Conservation (phyloP, 2,888 invertebrate species). For the Ophioninae sp. region DNA sequence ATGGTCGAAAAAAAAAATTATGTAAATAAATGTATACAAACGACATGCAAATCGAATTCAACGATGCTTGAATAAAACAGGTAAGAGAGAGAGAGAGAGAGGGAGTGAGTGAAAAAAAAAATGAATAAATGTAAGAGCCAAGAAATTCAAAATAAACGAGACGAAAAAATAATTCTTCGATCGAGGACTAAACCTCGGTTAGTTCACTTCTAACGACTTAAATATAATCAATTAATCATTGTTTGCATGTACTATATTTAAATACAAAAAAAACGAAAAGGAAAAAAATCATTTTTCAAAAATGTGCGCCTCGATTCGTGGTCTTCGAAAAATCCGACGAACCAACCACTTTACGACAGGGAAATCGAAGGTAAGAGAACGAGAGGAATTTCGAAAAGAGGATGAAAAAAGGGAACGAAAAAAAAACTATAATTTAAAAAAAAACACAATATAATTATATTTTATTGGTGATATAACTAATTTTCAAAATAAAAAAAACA, state of each 20-base stretch:
- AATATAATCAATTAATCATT: constrained; percentile 49
- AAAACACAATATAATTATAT: constrained; percentile 51
- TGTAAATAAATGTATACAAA: constrained; percentile 75
- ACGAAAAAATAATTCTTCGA: constrained; percentile 43
- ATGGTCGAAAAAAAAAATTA: constrained; percentile 67
- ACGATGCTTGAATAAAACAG: constrained; percentile 66
- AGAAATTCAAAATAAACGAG: constrained; percentile 19
- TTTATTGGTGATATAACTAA: constrained; percentile 29
- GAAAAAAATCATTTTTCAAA: neutral
- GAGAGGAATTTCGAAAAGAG: neutral
- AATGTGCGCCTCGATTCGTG: constrained; percentile 52
- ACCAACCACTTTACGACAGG: constrained; percentile 43
- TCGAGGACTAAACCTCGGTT: constrained; percentile 46
- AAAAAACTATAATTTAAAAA: constrained; percentile 20
- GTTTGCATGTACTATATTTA: constrained; percentile 35
- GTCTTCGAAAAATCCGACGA: constrained; percentile 49
- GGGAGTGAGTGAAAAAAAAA: neutral
- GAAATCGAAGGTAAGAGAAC: neutral
- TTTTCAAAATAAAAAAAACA: too few species aligned
- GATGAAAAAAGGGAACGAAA: constrained; percentile 1
- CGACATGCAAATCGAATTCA: constrained; percentile 68
- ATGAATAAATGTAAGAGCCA: constrained; percentile 9
- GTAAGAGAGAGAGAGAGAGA: neutral
- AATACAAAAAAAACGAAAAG: constrained; percentile 1
- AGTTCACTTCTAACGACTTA: constrained; percentile 52